Conservation (phyloP, 2,888 invertebrate species). For the Plagiodera versicolora region DNA sequence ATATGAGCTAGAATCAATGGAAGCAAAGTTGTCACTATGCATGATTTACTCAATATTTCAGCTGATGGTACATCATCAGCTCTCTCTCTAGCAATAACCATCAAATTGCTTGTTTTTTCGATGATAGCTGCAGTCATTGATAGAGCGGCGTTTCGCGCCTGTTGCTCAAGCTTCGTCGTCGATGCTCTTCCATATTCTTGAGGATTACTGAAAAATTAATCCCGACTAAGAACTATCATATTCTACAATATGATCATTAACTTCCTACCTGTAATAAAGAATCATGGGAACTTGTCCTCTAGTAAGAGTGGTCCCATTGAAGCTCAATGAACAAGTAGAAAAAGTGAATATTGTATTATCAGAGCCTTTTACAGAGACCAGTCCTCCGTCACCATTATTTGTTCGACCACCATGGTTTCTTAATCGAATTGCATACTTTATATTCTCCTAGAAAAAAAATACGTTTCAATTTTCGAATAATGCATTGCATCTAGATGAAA, state of each 20-base stretch:
- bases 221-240: no score
- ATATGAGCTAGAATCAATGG: slow-evolving; percentile 86
- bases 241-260: no score
- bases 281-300: slow-evolving; percentile 94
- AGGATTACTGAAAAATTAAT: slow-evolving; percentile 47
- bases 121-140: slow-evolving; percentile 78
- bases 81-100: slow-evolving; percentile 75
- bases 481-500: no score
- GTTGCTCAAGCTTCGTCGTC: slow-evolving; percentile 53
- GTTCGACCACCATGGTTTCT: slow-evolving; percentile 91
- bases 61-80: slow-evolving; percentile 62
- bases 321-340: slow-evolving; percentile 88
- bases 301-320: slow-evolving; percentile 94
- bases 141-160: slow-evolving; percentile 70
- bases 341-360: slow-evolving; percentile 92
- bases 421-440: slow-evolving; percentile 85
- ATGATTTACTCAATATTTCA: slow-evolving; percentile 63
- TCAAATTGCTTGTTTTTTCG: slow-evolving; percentile 74
- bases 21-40: slow-evolving; percentile 72
- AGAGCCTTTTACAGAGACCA: slow-evolving; percentile 85
- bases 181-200: slow-evolving; percentile 50
- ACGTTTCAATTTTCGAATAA: neutral
- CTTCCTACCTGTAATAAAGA: slow-evolving; percentile 88
- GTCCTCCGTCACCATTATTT: slow-evolving; percentile 91
- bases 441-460: slow-evolving; percentile 66